Conservation (phyloP, 2,113 vertebrate genomes). For the Plotosus lineatus region DNA sequence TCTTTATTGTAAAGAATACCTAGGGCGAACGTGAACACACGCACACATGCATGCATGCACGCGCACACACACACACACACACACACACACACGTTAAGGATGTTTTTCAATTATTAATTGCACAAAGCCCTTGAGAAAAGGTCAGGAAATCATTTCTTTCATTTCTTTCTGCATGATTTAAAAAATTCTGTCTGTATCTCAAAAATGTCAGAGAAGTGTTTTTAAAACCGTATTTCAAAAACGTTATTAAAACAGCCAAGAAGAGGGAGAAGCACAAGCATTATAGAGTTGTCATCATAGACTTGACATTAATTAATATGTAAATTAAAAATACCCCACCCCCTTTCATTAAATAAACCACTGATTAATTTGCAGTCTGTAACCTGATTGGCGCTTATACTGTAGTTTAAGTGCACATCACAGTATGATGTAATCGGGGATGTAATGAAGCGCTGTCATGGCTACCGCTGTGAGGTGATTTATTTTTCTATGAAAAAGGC, state of each 20-base stretch:
- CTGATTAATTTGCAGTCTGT: not conserved
- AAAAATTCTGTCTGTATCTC: not conserved
- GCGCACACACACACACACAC: conserved; percentile 51
- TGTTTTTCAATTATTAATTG: conserved; percentile 3
- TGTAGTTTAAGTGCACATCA: not conserved
- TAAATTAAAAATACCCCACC: not conserved
- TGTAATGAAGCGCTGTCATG: too few species aligned
- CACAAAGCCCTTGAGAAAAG: not conserved
- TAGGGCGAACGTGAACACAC: not conserved
- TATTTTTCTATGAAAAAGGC: not conserved
- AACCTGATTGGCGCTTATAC: not conserved
- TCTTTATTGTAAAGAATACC: conserved; percentile 66
- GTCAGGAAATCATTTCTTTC: not conserved
- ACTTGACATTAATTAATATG: not conserved
- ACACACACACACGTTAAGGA: conserved; percentile 59
- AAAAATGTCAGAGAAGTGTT: not conserved
- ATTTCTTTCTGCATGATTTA: not conserved
- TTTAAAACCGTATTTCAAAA: too few species aligned
- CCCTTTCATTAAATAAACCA: not conserved
- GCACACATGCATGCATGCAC: not conserved
- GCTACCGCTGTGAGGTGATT: not conserved
- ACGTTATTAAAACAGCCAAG: not conserved
- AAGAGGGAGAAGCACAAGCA: not conserved
- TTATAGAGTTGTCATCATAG: not conserved
- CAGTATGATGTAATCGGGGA: not conserved